phyloP scores from a whole-genome alignment of 2,113 vertebrate species.

The Ammospiza nelsoni region DNA sequence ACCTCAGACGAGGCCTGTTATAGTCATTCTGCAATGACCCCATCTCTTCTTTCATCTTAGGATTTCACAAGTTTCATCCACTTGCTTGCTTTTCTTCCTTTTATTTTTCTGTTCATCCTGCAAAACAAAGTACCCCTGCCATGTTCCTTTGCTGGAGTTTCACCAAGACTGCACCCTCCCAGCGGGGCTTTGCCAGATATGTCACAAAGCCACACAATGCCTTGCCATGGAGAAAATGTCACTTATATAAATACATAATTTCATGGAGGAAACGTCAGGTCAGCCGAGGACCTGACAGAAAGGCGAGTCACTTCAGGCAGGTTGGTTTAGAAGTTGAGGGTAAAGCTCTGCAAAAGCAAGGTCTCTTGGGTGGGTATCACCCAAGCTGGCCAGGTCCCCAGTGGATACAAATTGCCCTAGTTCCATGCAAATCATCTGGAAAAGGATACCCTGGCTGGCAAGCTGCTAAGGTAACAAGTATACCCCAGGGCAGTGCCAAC shows the following conservation, averaged over 20 bases:
- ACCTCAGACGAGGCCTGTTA: background rate
- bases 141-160: background rate
- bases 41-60: conserved; percentile 2
- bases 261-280: background rate
- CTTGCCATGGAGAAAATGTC: background rate
- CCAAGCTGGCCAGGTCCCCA: background rate
- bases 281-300: background rate
- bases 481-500: conserved; percentile 42
- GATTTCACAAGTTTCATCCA: background rate
- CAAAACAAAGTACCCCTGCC: background rate
- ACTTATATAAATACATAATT: background rate
- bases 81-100: background rate
- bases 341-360: background rate
- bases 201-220: background rate
- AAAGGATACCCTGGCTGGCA: conserved; percentile 5
- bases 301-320: background rate
- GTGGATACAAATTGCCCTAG: conserved; percentile 10
- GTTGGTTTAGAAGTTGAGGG: background rate
- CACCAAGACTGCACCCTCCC: background rate
- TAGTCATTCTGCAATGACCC: background rate
- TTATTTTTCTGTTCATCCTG: background rate
- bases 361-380: background rate
- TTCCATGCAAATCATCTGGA: conserved; percentile 46
- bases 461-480: conserved; percentile 32
- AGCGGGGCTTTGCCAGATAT: background rate